These are phyloP conservation scores for Panulirus ornatus DNA, from an alignment of 1,140 invertebrate genomes.

Conservation along the genomic window DNA sequence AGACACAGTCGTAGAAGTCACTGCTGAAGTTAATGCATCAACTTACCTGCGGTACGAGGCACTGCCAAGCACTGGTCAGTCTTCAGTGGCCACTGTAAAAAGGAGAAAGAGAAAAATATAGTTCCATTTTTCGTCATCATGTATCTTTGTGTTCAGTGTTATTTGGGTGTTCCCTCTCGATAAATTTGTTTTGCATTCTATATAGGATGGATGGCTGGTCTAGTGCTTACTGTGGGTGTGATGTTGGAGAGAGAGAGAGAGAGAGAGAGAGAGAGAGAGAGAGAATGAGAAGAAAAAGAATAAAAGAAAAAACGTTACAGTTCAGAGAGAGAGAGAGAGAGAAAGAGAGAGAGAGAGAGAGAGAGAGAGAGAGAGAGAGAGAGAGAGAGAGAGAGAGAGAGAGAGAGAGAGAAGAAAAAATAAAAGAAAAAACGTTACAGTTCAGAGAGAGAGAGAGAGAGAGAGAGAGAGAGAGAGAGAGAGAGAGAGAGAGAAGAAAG, in stretches of 20 bases:
- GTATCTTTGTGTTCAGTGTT: background rate
- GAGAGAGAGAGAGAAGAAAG: conserved; percentile 26
- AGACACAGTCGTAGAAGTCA: background rate
- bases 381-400: background rate
- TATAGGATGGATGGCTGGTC: background rate
- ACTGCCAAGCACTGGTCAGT: background rate
- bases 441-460: background rate
- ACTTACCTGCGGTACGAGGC: background rate
- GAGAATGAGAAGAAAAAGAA: too few species aligned
- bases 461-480: conserved; percentile 8
- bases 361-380: background rate
- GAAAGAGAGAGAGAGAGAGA: background rate
- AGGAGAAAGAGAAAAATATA: background rate
- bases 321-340: too few species aligned
- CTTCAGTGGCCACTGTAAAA: background rate
- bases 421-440: background rate
- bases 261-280: background rate
- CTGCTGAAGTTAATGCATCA: background rate
- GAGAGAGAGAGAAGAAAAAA: background rate
- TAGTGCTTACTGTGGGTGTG: background rate
- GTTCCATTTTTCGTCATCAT: background rate
- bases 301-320: too few species aligned
- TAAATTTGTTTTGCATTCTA: background rate
- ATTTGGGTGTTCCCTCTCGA: background rate
- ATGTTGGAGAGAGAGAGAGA: too few species aligned